Evolutionary conservation across 2,888 invertebrate species (phyloP).

Genomic region (Platycheirus rosarum): DNA sequence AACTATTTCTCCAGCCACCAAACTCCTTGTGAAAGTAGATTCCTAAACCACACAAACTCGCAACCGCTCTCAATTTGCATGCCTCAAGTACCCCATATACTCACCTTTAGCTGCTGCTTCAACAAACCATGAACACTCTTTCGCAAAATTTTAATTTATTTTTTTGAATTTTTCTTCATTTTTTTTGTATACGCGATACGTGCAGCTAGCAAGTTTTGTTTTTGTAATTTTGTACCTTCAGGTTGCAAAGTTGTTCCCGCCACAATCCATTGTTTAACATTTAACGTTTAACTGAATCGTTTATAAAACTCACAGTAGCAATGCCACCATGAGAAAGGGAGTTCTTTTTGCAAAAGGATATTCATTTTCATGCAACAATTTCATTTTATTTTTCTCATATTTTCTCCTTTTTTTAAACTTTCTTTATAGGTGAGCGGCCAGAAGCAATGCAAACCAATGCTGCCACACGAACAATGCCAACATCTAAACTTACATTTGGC

Average conservation of each 20-base stretch:
- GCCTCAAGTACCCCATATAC: background rate
- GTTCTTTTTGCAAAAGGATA: conserved; percentile 16
- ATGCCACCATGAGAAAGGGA: conserved; percentile 49
- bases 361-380: conserved; percentile 42
- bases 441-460: conserved; percentile 91
- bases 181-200: conserved; percentile 13
- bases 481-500: conserved; percentile 63
- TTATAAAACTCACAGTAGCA: conserved; percentile 44
- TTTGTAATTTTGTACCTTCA: background rate
- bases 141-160: conserved; percentile 24
- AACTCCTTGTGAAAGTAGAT: too few species aligned
- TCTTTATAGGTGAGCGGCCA: conserved; percentile 88
- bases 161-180: conserved; percentile 5
- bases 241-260: conserved; percentile 63
- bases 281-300: conserved; percentile 58
- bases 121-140: conserved; percentile 17
- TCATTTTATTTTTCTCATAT: conserved; percentile 50
- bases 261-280: conserved; percentile 73
- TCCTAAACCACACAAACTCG: background rate
- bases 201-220: conserved; percentile 23
- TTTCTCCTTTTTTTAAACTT: conserved; percentile 62
- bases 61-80: background rate
- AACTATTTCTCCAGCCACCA: conserved; percentile 1
- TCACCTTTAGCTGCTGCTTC: background rate
- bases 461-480: conserved; percentile 81